Conservation (phyloP, 2,888 invertebrate genomes). For the Meiosimyza decipiens region DNA sequence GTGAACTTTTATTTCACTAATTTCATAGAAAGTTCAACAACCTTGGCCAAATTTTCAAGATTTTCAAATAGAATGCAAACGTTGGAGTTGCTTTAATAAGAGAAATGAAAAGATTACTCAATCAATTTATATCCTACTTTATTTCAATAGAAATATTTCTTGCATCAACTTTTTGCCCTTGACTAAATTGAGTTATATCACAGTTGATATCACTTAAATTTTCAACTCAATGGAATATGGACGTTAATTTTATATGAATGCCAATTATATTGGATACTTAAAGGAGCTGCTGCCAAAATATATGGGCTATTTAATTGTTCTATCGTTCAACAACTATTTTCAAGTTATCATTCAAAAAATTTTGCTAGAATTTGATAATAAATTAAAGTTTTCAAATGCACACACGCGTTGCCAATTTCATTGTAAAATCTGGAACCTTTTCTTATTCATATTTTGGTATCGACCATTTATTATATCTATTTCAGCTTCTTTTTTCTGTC, state of each 20-base stretch:
- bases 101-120: not conserved
- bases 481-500: no score
- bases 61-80: conserved; percentile 18
- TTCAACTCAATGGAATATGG: conserved; percentile 24
- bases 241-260: not conserved
- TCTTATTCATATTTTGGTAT: no score
- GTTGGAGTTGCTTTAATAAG: conserved; percentile 28
- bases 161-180: conserved; percentile 24
- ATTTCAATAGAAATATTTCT: conserved; percentile 23
- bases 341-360: no score
- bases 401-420: no score
- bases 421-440: no score
- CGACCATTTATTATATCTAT: no score
- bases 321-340: no score
- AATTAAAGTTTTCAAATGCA: no score
- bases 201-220: conserved; percentile 15
- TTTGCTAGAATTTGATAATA: no score
- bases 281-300: conserved; percentile 29
- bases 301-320: conserved; percentile 19
- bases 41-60: conserved; percentile 3
- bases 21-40: conserved; percentile 4
- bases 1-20: conserved; percentile 24
- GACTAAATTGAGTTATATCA: not conserved
- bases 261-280: conserved; percentile 28
- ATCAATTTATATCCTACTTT: not conserved